Conservation (phyloP, 2,888 invertebrate species). For the Marronus borbonicus region DNA sequence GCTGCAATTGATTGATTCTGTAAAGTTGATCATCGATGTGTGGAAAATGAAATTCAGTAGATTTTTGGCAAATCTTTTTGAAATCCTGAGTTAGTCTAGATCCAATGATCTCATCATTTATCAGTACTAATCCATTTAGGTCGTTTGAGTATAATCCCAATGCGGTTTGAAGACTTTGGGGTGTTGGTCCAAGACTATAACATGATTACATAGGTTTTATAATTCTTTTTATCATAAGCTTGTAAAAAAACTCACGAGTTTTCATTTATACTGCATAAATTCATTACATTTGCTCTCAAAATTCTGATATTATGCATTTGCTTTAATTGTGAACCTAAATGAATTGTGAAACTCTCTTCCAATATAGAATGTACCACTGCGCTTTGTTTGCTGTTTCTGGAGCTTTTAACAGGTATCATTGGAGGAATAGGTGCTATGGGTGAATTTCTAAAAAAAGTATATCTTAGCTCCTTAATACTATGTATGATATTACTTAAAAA, state of each 20-base stretch:
- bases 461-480: slow-evolving; percentile 29
- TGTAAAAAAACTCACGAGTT: slow-evolving; percentile 58
- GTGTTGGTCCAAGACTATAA: slow-evolving; percentile 75
- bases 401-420: slow-evolving; percentile 46
- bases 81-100: slow-evolving; percentile 73
- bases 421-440: slow-evolving; percentile 69
- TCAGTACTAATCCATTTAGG: slow-evolving; percentile 88
- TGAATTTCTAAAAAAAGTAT: slow-evolving; percentile 67
- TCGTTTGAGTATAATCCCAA: slow-evolving; percentile 94
- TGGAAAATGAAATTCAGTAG: slow-evolving; percentile 96
- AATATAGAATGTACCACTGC: slow-evolving; percentile 66
- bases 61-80: slow-evolving; percentile 80
- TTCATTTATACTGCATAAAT: slow-evolving; percentile 78
- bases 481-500: slow-evolving; percentile 21
- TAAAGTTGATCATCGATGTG: slow-evolving; percentile 89
- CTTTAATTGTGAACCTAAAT: slow-evolving; percentile 97
- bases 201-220: slow-evolving; percentile 25
- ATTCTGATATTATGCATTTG: slow-evolving; percentile 98
- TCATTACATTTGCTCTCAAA: slow-evolving; percentile 87
- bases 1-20: slow-evolving; percentile 71
- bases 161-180: slow-evolving; percentile 92
- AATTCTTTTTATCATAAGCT: not conserved
- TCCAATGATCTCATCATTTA: slow-evolving; percentile 76
- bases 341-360: slow-evolving; percentile 98
- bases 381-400: slow-evolving; percentile 51